Evolutionary conservation across 2,797 vertebrate species (phyloP), one percentile per base, ranked within the genome.

Genomic region (Hipposideros larvatus): DNA sequence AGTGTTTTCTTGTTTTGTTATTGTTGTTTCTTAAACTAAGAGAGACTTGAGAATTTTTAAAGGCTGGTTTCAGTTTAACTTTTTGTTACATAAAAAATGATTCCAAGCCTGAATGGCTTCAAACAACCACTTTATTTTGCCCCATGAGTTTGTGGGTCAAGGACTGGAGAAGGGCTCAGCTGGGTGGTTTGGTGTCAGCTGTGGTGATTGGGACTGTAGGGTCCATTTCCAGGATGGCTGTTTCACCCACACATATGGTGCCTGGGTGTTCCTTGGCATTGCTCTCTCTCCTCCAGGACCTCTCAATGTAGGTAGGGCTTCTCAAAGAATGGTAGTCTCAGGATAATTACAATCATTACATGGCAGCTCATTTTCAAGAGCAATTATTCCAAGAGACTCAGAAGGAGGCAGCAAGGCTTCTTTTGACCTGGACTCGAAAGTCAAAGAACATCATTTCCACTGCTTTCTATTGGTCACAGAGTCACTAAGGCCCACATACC

Each of bases 351-450:
- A 74, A 21, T 74, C n/a, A 19, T 66, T 28, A 24, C 28, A 37
- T 16, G 43, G 41, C 63, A 89, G 7, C 48, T 94, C 19, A 28
- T 57, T 87, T 83, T 78, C 19, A 68, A 87, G 63, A 66, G 55
- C 34, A 15, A 70, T 75, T 91, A 75, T 46, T 94, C 16, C 34
- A 53, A 91, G 89, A 70, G 15, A 59, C 48, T 13, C 53, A 63
- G n/a, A 55, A 31, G 34, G 78, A 75, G 90, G 79, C 48, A 82
- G 61, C 34, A 57, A 80, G 28, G 51, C 65, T 88, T 95, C 85
- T 85, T 93, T 87, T 84, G 83, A 74, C 34, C 22, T 79, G 68
- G 43, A 93, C 22, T 63, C 63, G 53, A 92, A 96, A 95, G 85
- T 41, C 85, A 71, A 70, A 92, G 87, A 59, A 61, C 4, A 11